Percentiles rank a stretch among this genome's conserved stretches.
These are phyloP conservation scores for Anthopleura xanthogrammica DNA, from an alignment of 92 coral and sea anemone species.

Conservation along the genomic window DNA sequence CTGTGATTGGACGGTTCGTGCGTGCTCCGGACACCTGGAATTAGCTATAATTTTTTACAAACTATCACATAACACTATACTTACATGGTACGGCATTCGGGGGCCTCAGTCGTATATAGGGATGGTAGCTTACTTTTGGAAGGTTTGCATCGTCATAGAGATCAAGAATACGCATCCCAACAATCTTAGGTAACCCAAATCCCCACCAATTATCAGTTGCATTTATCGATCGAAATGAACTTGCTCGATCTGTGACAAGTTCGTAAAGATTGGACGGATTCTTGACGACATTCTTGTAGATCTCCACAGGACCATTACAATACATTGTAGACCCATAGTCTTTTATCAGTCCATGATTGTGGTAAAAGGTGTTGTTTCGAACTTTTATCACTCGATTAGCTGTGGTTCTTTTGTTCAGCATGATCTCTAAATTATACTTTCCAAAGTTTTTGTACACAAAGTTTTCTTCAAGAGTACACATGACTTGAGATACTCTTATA, in stretches of 20 bases:
- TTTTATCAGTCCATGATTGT: conserved; percentile 23
- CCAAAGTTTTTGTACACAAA: no score
- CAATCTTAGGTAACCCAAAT: background rate
- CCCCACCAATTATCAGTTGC: conserved; percentile 67
- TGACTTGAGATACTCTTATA: no score
- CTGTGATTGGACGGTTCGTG: no score
- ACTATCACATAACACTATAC: no score
- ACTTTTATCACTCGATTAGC: no score
- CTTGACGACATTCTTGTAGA: conserved; percentile 30
- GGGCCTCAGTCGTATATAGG: no score
- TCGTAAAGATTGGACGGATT: conserved; percentile 52
- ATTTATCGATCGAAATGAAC: conserved; percentile 19
- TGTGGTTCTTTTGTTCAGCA: no score
- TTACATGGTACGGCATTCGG: no score
- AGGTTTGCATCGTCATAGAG: conserved; percentile 27
- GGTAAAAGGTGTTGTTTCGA: conserved; percentile 27
- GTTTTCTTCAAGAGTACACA: no score
- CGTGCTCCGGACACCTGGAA: no score
- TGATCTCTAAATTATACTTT: no score
- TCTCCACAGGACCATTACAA: conserved; percentile 29
- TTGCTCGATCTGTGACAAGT: conserved; percentile 25
- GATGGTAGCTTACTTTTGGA: conserved; percentile 39
- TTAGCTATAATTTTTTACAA: no score
- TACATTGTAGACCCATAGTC: conserved; percentile 29
- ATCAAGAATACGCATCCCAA: conserved; percentile 41